phyloP scores from a whole-genome alignment of 2,113 vertebrate genomes.

The Oreocharis arfaki region DNA sequence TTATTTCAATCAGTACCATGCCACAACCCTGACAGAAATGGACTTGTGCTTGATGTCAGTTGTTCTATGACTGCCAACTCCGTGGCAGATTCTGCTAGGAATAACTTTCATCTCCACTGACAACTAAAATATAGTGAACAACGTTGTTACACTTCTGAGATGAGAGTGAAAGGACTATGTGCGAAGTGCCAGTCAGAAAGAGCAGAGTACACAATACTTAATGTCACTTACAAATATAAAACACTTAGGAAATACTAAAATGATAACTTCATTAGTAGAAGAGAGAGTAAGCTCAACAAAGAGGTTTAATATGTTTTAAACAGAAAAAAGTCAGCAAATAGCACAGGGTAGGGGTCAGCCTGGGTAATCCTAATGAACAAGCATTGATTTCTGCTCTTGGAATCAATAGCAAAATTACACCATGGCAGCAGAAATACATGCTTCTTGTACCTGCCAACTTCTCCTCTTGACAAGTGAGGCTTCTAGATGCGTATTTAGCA shows the following conservation, averaged over 20 bases:
- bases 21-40: neutral
- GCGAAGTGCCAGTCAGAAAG: neutral
- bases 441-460: neutral
- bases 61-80: conserved; percentile 4
- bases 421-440: neutral
- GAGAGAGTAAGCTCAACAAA: neutral
- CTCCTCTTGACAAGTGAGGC: neutral
- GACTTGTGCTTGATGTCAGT: neutral
- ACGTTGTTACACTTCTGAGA: neutral
- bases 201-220: neutral
- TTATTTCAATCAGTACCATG: neutral
- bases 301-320: neutral
- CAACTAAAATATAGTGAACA: conserved; percentile 8
- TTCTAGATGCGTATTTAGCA: neutral
- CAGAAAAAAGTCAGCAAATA: neutral
- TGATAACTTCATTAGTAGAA: neutral
- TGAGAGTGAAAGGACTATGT: neutral
- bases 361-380: neutral
- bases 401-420: neutral
- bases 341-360: neutral
- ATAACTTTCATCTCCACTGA: conserved; percentile 24
- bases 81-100: neutral
- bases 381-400: neutral
- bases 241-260: neutral
- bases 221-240: neutral